Conservation (phyloP, 1,140 invertebrate species). For the Samia ricini region DNA sequence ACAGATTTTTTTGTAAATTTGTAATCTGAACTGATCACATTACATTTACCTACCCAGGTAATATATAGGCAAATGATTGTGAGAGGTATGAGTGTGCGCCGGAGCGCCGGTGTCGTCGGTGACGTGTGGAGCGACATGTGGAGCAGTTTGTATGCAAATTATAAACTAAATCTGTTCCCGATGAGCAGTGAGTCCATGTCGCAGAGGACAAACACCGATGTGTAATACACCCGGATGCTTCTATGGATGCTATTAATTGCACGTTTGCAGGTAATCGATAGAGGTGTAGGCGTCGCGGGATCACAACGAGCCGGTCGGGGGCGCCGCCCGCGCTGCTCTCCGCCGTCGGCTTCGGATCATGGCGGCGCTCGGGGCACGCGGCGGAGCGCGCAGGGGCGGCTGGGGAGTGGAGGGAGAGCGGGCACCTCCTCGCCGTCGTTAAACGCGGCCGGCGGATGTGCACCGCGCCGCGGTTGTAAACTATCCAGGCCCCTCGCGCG, state of each 20-base stretch:
- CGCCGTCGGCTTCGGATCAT: constrained; percentile 67
- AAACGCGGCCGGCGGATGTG: constrained; percentile 62
- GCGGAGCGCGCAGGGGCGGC: constrained; percentile 55
- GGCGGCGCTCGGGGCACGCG: constrained; percentile 34
- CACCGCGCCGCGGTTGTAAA: constrained; percentile 57
- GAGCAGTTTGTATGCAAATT: constrained; percentile 5
- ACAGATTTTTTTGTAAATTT: too few species aligned
- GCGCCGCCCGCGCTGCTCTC: constrained; percentile 20
- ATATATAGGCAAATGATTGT: too few species aligned
- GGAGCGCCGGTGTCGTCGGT: too few species aligned
- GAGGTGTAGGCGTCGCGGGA: constrained; percentile 36
- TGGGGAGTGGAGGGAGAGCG: constrained; percentile 37
- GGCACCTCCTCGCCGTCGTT: constrained; percentile 54
- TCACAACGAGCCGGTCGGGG: constrained; percentile 25
- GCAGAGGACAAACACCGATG: constrained; percentile 51
- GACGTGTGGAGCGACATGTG: constrained; percentile 6
- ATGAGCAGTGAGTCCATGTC: constrained; percentile 28
- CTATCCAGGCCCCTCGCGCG: constrained; percentile 61
- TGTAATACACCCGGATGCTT: constrained; percentile 68
- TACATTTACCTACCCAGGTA: too few species aligned
- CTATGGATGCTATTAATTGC: constrained; percentile 73
- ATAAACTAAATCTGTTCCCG: constrained; percentile 39
- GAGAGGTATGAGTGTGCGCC: too few species aligned
- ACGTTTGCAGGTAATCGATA: constrained; percentile 69
- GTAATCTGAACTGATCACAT: too few species aligned